Conservation (phyloP, 2,113 vertebrate genomes). For the Eupsittula cactorum region DNA sequence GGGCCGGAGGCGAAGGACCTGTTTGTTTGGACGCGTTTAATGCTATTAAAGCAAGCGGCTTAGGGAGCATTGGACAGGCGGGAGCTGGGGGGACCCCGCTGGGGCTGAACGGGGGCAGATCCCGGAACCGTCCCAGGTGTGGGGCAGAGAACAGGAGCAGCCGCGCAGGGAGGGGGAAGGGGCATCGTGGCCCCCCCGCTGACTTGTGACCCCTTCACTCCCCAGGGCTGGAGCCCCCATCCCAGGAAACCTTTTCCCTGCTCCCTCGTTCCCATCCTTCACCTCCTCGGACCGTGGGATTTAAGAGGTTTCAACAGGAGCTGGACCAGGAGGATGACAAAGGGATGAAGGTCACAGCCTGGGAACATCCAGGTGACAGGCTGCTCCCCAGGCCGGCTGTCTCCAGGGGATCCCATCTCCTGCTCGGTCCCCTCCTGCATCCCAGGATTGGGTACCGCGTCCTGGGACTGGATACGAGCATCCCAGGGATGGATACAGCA, state of each 20-base stretch:
- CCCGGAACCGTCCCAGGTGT: not conserved
- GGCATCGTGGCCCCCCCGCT: not conserved
- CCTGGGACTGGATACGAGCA: too few species aligned
- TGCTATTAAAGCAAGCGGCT: conserved; percentile 39
- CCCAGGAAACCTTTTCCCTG: not conserved
- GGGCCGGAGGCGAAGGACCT: not conserved
- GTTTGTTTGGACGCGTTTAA: not conserved
- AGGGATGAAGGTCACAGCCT: not conserved
- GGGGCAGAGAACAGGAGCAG: not conserved
- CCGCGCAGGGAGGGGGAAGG: not conserved
- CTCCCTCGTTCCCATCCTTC: not conserved
- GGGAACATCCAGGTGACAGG: not conserved
- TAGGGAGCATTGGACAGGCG: not conserved
- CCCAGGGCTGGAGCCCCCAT: not conserved
- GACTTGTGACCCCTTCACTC: too few species aligned
- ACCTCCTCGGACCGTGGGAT: conserved; percentile 2
- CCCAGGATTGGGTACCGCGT: not conserved
- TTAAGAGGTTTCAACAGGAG: conserved; percentile 31
- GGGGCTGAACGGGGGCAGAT: not conserved
- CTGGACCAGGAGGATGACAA: not conserved
- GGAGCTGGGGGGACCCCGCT: not conserved
- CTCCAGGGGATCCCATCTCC: too few species aligned
- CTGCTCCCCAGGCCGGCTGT: not conserved
- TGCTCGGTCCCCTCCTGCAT: not conserved
- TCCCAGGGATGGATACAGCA: not conserved